Base-by-base conservation (phyloP, 2,888 invertebrate genomes). In the Scrobipalpa atriplicella region DNA sequence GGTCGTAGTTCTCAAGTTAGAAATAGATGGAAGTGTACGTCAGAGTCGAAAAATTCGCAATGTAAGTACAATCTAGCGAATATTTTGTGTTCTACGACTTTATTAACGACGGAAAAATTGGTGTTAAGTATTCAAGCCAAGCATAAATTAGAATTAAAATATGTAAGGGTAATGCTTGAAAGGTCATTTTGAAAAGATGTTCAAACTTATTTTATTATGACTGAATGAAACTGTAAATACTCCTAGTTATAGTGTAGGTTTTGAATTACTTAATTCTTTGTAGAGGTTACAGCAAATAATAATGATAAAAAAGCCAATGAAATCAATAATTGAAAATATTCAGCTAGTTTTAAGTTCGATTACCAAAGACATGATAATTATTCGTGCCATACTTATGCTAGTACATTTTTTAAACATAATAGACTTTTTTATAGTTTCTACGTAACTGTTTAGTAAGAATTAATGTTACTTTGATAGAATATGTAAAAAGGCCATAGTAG, bases 201-300 rank as follows among this genome's bases (percentile, higher is more conserved):
- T 70, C 65, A 65, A 70, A 68, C 67, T 74, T 72, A 72, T 72
- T 78, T 80, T 43, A 3, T 80, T 82, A 79, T 73, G 86, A 87
- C 85, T 86, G 84, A 86, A 81, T 79, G 80, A 80, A 75, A 56
- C 21, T 86, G 84, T 87, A 86, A 82, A 86, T 87, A 81, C 77
- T 80, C 77, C 75, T 85, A 85, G 78, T 75, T 56, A 69, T 78
- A 78, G 79, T 72, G 76, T 82, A 82, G 77, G 75, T 18, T 47
- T 13, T 63, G 60, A 51, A 38, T 47, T 38, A 65, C 56, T 68
- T 78, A 80, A 76, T 66, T 77, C 77, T 76, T 82, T 84, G 84
- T 75, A 77, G 73, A 66, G 68, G 78, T 79, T 78, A 80, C 78
- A 78, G 73, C 68, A 68, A 70, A 62, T 19, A 78, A 75, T 79